Conservation (phyloP, 2,797 vertebrate species). For the Mastacembelus armatus region DNA sequence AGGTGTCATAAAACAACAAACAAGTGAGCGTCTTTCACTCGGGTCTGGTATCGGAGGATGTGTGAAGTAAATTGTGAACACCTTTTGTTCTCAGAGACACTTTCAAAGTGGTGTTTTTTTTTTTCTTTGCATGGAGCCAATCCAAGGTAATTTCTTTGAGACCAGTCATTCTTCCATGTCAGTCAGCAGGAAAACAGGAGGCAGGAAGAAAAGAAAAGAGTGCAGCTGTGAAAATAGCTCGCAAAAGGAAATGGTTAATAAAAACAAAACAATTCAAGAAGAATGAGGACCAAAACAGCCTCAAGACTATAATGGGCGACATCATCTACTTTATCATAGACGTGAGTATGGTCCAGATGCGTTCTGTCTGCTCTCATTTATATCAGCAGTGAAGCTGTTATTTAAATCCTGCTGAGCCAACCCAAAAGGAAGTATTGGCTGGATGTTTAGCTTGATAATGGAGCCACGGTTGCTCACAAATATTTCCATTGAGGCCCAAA, state of each 20-base stretch:
- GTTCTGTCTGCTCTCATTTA: constrained; percentile 35
- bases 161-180: constrained; percentile 27
- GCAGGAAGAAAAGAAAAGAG: constrained; percentile 30
- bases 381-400: constrained; percentile 26
- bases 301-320: constrained; percentile 17
- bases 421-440: constrained; percentile 9
- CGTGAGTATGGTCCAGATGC: constrained; percentile 6
- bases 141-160: constrained; percentile 48
- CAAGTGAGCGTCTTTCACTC: background rate
- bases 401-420: constrained; percentile 37
- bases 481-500: constrained; percentile 28
- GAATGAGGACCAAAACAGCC: constrained; percentile 27
- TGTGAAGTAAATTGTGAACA: background rate
- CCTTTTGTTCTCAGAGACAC: constrained; percentile 26
- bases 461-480: constrained; percentile 20
- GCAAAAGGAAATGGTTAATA: constrained; percentile 46
- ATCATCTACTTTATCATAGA: constrained; percentile 19
- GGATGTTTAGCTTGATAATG: constrained; percentile 38
- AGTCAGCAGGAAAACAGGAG: constrained; percentile 29
- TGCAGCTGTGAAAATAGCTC: constrained; percentile 49
- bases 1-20: constrained; percentile 2
- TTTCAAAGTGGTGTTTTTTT: constrained; percentile 27
- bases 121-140: constrained; percentile 23
- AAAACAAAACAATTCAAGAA: constrained; percentile 48
- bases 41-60: background rate